Percentiles rank a stretch among this genome's conserved stretches.
These are phyloP conservation scores for Podargus strigoides DNA, from an alignment of 2,797 vertebrate species.

Conservation along the genomic window DNA sequence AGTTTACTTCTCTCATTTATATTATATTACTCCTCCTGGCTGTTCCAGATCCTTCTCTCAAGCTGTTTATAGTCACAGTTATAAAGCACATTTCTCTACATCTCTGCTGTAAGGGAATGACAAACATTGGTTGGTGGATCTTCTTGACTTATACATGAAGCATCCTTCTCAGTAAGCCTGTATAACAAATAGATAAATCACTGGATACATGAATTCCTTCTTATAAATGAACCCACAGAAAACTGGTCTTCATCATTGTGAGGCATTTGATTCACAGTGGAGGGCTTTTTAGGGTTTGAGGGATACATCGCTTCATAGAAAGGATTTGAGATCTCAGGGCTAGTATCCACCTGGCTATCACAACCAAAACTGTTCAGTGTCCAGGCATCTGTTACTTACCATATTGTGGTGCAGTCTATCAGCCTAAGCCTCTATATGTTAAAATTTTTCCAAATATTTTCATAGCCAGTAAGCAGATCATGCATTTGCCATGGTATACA, in stretches of 20 bases:
- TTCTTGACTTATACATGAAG: neutral
- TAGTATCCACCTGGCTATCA: neutral
- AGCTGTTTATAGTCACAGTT: neutral
- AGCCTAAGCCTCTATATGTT: neutral
- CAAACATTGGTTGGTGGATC: neutral
- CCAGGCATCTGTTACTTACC: neutral
- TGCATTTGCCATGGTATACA: neutral
- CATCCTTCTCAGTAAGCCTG: neutral
- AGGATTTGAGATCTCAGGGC: neutral
- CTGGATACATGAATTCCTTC: neutral
- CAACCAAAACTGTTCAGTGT: neutral
- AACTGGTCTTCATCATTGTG: neutral
- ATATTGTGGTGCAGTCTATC: neutral
- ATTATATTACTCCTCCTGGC: neutral
- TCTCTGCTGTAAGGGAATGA: neutral
- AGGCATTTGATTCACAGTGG: neutral
- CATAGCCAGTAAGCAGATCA: neutral
- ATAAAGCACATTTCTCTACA: neutral
- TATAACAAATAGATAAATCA: neutral
- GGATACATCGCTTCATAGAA: neutral
- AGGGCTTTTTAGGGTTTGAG: neutral
- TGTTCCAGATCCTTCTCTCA: neutral
- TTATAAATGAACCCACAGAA: neutral
- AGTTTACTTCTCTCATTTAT: neutral
- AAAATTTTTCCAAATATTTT: neutral